Percentiles rank a stretch among this genome's conserved stretches.
Conservation (phyloP, 1,140 invertebrate genomes). For the Lycorma delicatula region DNA sequence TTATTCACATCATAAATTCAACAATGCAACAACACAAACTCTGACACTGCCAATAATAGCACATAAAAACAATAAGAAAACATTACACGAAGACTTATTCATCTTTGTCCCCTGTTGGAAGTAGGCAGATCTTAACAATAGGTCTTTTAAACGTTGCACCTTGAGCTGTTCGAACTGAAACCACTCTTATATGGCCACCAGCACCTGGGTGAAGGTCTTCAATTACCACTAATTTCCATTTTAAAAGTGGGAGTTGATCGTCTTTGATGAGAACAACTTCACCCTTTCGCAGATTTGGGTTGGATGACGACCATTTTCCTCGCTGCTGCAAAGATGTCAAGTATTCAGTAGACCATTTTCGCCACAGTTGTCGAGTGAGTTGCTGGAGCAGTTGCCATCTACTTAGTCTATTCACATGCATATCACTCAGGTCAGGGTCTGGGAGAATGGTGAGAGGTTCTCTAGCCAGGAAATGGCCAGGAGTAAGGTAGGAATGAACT, state of each 20-base stretch:
- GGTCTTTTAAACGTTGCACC: not conserved
- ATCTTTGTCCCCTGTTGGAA: no score
- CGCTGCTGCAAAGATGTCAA: slow-evolving; percentile 26
- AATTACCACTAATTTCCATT: not conserved
- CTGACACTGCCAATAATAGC: no score
- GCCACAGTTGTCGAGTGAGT: slow-evolving; percentile 31
- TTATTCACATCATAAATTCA: no score
- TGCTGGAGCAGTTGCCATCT: slow-evolving; percentile 26
- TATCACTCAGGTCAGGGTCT: slow-evolving; percentile 11
- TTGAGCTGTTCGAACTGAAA: not conserved
- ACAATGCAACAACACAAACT: no score
- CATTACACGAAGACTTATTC: no score
- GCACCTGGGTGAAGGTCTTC: not conserved
- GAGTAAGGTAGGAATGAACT: slow-evolving; percentile 20
- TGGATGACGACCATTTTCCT: slow-evolving; percentile 26
- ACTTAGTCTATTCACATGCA: slow-evolving; percentile 20
- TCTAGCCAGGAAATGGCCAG: slow-evolving; percentile 31
- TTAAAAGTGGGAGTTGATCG: not conserved
- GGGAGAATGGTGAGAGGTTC: slow-evolving; percentile 17
- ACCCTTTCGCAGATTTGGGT: not conserved
- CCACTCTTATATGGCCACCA: not conserved
- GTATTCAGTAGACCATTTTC: slow-evolving; percentile 33
- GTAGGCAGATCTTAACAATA: not conserved
- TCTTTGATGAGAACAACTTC: not conserved
- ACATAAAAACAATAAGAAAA: no score